Percentiles rank a stretch among this genome's conserved stretches.
These are phyloP conservation scores for Eutrigla gurnardus DNA, from an alignment of 2,797 vertebrate species.

Conservation along the genomic window DNA sequence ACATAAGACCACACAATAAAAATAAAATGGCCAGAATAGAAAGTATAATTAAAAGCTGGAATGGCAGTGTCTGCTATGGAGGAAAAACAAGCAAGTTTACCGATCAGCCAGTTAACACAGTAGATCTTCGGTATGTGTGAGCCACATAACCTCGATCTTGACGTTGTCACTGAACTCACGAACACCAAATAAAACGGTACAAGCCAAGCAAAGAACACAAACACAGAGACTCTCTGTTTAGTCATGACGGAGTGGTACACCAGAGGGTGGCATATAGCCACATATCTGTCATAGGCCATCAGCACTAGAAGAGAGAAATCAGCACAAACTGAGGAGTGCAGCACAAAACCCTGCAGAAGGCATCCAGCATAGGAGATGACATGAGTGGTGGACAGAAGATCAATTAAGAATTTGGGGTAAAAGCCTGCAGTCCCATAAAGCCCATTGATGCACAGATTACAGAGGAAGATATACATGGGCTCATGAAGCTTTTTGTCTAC, in stretches of 20 bases:
- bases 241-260: conserved; percentile 34
- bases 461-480: conserved; percentile 69
- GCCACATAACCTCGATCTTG: conserved; percentile 28
- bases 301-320: conserved; percentile 44
- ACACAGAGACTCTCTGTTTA: neutral
- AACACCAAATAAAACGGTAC: neutral
- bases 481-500: conserved; percentile 59
- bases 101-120: conserved; percentile 42
- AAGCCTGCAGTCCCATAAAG: conserved; percentile 61
- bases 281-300: conserved; percentile 66
- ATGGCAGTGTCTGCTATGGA: neutral
- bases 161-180: conserved; percentile 7
- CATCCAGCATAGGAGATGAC: conserved; percentile 53
- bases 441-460: conserved; percentile 62
- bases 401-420: conserved; percentile 64
- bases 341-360: conserved; percentile 42
- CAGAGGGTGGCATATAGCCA: conserved; percentile 65
- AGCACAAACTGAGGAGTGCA: conserved; percentile 9
- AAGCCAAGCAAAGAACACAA: neutral
- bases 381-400: conserved; percentile 46
- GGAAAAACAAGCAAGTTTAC: conserved; percentile 31
- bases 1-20: conserved; percentile 60
- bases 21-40: conserved; percentile 27
- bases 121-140: conserved; percentile 60
- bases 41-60: conserved; percentile 46